Percentiles rank a stretch among this genome's conserved stretches.
phyloP scores from a whole-genome alignment of 2,888 invertebrate species.

The Cyaniris semiargus region DNA sequence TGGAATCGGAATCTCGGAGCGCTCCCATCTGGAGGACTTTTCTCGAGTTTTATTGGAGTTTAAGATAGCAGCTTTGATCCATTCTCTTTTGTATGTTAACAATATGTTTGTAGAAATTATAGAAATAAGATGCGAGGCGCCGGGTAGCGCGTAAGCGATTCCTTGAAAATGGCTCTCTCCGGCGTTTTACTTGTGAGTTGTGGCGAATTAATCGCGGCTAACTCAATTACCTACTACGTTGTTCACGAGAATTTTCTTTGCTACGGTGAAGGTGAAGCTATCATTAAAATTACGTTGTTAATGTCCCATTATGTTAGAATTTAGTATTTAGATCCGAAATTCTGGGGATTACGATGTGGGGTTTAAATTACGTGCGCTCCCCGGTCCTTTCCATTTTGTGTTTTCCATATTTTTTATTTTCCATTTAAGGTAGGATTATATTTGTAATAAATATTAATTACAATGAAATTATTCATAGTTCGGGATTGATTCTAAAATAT shows the following conservation, averaged over 20 bases:
- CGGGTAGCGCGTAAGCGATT: slow-evolving; percentile 23
- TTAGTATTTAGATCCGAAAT: not conserved
- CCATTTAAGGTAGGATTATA: not conserved
- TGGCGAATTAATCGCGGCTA: slow-evolving; percentile 23
- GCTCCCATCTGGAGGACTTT: not conserved
- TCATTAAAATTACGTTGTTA: not conserved
- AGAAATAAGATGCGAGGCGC: slow-evolving; percentile 35
- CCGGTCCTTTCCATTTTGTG: not conserved
- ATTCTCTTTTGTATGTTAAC: not conserved
- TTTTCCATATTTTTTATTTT: not conserved
- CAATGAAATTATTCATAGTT: no score
- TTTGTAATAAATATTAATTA: not conserved
- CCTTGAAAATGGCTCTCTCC: slow-evolving; percentile 32
- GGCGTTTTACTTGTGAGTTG: slow-evolving; percentile 9
- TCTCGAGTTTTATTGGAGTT: slow-evolving; percentile 2
- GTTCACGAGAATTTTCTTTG: slow-evolving; percentile 8
- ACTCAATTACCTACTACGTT: slow-evolving; percentile 26
- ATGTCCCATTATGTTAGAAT: not conserved
- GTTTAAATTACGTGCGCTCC: not conserved
- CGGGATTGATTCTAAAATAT: not conserved
- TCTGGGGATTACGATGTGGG: not conserved
- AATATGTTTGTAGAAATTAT: slow-evolving; percentile 29
- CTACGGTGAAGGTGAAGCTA: not conserved
- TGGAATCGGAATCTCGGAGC: not conserved
- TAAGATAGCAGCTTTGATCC: not conserved